These are phyloP conservation scores for Ceratina calcarata DNA, from an alignment of 1,140 invertebrate genomes.

Conservation along the genomic window DNA sequence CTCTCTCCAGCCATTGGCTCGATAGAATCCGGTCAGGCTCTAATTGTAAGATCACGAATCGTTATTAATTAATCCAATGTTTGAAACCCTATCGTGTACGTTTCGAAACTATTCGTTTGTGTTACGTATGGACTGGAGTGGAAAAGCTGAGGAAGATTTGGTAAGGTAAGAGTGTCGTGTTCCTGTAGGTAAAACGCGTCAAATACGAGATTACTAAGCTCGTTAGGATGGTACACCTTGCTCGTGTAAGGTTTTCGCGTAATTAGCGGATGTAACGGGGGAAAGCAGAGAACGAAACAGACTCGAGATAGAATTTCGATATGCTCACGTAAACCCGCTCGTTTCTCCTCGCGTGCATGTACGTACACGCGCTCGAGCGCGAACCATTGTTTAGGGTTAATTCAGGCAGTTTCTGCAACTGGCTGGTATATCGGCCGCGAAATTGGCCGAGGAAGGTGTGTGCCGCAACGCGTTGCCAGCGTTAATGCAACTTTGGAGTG, in stretches of 20 bases:
- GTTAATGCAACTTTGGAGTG: conserved; percentile 31
- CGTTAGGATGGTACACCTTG: background rate
- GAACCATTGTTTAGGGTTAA: conserved; percentile 36
- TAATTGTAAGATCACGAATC: too few relatives aligned
- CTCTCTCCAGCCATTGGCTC: background rate
- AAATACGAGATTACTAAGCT: conserved; percentile 17
- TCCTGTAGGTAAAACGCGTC: background rate
- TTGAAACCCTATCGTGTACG: too few relatives aligned
- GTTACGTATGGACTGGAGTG: too few relatives aligned
- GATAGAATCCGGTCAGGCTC: too few relatives aligned
- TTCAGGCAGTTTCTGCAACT: conserved; percentile 25
- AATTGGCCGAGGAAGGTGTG: conserved; percentile 35
- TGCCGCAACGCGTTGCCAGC: background rate
- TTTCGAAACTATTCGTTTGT: too few relatives aligned
- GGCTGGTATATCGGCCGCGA: conserved; percentile 18
- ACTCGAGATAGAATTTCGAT: conserved; percentile 10
- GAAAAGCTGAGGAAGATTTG: background rate
- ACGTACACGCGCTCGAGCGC: background rate
- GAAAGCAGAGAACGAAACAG: background rate
- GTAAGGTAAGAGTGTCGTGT: background rate
- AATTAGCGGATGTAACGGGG: conserved; percentile 11
- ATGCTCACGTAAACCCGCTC: background rate
- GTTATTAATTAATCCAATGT: too few relatives aligned
- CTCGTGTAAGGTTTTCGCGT: background rate
- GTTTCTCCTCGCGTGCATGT: background rate